Evolutionary conservation across 2,888 invertebrate genomes (phyloP).

Genomic region (Hololepta plana): DNA sequence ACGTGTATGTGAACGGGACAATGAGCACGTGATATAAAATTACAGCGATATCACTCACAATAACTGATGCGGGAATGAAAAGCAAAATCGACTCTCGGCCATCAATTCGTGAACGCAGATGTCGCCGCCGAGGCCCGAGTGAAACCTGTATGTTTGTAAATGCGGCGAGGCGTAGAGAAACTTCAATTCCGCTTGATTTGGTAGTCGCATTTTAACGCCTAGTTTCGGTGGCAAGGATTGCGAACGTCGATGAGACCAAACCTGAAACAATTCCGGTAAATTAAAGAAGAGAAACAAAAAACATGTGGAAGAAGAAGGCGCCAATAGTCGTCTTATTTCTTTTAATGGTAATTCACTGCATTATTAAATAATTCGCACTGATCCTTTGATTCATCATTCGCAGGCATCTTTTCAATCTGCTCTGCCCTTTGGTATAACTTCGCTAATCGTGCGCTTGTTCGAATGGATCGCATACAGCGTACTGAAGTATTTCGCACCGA

Average conservation of each 20-base stretch:
- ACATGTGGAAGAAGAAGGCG: slow-evolving; percentile 1
- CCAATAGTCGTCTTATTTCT: too few relatives aligned
- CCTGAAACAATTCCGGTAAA: slow-evolving; percentile 20
- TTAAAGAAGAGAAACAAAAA: background rate
- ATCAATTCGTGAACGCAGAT: slow-evolving; percentile 86
- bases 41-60: slow-evolving; percentile 69
- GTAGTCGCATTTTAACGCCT: slow-evolving; percentile 64
- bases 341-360: too few relatives aligned
- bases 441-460: too few relatives aligned
- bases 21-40: slow-evolving; percentile 8
- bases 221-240: slow-evolving; percentile 72
- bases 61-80: slow-evolving; percentile 70
- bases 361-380: too few relatives aligned
- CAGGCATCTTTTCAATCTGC: too few relatives aligned
- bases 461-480: too few relatives aligned
- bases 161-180: slow-evolving; percentile 58
- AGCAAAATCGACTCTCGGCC: slow-evolving; percentile 77
- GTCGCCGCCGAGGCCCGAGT: slow-evolving; percentile 80
- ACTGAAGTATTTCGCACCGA: too few relatives aligned
- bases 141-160: slow-evolving; percentile 65
- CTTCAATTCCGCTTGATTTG: slow-evolving; percentile 56
- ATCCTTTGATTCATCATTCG: too few relatives aligned
- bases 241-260: slow-evolving; percentile 50
- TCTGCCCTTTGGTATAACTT: too few relatives aligned
- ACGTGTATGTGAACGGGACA: too few relatives aligned